Conservation (phyloP, 2,113 vertebrate genomes). For the Seriola quinqueradiata region DNA sequence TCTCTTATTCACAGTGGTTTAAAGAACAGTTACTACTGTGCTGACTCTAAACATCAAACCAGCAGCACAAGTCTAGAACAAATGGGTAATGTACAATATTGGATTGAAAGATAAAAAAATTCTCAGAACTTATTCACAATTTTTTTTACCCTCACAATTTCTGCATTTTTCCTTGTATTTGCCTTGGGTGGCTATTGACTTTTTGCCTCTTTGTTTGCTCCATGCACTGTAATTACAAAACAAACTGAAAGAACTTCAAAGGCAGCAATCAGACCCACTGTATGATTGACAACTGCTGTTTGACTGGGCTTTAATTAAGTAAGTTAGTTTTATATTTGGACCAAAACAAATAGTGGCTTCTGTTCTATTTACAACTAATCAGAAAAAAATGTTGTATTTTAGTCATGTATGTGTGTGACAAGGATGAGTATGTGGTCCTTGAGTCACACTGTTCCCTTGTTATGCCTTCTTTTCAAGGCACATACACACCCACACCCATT, state of each 20-base stretch:
- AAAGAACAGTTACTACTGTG: too few relatives aligned
- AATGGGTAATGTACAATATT: slow-evolving; percentile 6
- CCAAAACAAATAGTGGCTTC: slow-evolving; percentile 25
- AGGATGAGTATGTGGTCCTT: slow-evolving; percentile 1
- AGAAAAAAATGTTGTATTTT: too few relatives aligned
- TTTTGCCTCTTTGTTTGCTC: slow-evolving; percentile 21
- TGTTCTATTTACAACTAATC: slow-evolving; percentile 15
- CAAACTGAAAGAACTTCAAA: slow-evolving; percentile 38
- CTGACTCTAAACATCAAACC: slow-evolving; percentile 15
- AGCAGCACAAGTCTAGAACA: too few relatives aligned
- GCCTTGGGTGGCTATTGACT: slow-evolving; percentile 12
- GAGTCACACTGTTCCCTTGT: neutral
- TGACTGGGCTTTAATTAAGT: slow-evolving; percentile 34
- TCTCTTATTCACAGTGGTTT: too few relatives aligned
- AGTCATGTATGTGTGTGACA: slow-evolving; percentile 3
- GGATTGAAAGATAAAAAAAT: slow-evolving; percentile 45
- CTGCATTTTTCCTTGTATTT: neutral
- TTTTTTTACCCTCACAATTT: neutral
- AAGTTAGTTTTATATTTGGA: slow-evolving; percentile 25
- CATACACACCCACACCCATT: neutral
- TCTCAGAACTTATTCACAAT: slow-evolving; percentile 24
- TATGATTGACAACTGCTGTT: slow-evolving; percentile 20
- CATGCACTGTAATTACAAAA: slow-evolving; percentile 30
- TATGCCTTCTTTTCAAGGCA: neutral
- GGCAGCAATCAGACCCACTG: neutral